Evolutionary conservation across 2,113 vertebrate genomes (phyloP).

Genomic region (Halcyon senegalensis): DNA sequence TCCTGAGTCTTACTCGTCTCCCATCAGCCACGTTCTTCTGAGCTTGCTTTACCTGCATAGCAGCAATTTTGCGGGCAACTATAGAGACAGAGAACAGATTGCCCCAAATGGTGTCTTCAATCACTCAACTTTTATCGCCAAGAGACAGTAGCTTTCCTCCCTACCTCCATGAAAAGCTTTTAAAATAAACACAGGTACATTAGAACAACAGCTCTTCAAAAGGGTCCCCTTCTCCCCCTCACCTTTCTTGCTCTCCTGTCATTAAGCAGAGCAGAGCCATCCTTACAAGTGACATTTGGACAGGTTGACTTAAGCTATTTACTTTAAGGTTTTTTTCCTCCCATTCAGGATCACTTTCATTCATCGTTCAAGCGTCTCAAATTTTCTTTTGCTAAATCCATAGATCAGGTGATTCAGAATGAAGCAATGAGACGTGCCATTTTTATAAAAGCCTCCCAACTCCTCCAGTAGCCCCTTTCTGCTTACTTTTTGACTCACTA

Average conservation of each 20-base stretch:
- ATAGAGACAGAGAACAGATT: constrained; percentile 59
- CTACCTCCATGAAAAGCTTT: constrained; percentile 62
- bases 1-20: neutral
- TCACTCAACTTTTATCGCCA: constrained; percentile 54
- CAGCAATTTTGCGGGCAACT: neutral
- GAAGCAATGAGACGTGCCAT: neutral
- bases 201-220: constrained; percentile 54
- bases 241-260: constrained; percentile 37
- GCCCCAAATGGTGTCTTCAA: constrained; percentile 44
- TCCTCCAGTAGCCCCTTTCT: neutral
- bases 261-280: constrained; percentile 44
- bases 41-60: neutral
- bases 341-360: constrained; percentile 34
- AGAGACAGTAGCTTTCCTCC: constrained; percentile 64
- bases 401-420: neutral
- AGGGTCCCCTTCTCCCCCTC: neutral
- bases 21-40: neutral
- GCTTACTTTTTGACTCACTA: neutral
- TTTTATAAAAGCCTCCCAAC: neutral
- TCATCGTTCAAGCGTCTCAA: constrained; percentile 40
- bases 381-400: constrained; percentile 7
- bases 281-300: constrained; percentile 29
- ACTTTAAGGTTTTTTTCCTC: constrained; percentile 26
- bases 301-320: constrained; percentile 36
- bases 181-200: constrained; percentile 71